A percentile compares a stretch with the other conserved stretches of the same genome.
These are phyloP conservation scores for Homalodisca vitripennis DNA, from an alignment of 1,140 invertebrate genomes.

Conservation along the genomic window DNA sequence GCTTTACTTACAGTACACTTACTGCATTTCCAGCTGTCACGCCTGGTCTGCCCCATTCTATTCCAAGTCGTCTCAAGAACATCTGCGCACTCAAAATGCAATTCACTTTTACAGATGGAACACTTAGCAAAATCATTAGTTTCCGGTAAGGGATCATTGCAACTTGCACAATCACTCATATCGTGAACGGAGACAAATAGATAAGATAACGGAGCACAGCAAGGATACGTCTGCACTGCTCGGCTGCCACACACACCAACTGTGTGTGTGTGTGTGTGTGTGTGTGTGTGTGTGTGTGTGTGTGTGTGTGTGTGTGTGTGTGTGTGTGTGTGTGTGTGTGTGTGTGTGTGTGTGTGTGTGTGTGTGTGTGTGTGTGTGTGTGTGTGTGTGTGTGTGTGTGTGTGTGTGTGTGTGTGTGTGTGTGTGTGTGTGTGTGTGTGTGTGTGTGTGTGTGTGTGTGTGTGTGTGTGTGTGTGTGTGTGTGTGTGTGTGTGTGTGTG, in stretches of 20 bases:
- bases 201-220: no score
- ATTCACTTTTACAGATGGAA: no score
- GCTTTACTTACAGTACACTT: no score
- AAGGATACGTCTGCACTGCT: no score
- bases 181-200: no score
- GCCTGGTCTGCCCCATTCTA: no score
- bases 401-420: conserved; percentile 28
- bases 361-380: conserved; percentile 38
- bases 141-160: no score
- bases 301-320: conserved; percentile 38
- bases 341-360: conserved; percentile 40
- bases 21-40: no score
- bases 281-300: conserved; percentile 36
- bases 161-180: no score
- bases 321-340: conserved; percentile 38
- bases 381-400: conserved; percentile 31
- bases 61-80: no score
- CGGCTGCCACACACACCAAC: conserved; percentile 27
- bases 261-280: conserved; percentile 28
- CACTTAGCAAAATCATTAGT: no score
- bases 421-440: conserved; percentile 34
- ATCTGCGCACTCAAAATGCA: no score
- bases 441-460: conserved; percentile 35
- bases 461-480: conserved; percentile 36
- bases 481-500: conserved; percentile 18